Evolutionary conservation across 2,797 vertebrate genomes (phyloP).

Genomic region (Podargus strigoides): DNA sequence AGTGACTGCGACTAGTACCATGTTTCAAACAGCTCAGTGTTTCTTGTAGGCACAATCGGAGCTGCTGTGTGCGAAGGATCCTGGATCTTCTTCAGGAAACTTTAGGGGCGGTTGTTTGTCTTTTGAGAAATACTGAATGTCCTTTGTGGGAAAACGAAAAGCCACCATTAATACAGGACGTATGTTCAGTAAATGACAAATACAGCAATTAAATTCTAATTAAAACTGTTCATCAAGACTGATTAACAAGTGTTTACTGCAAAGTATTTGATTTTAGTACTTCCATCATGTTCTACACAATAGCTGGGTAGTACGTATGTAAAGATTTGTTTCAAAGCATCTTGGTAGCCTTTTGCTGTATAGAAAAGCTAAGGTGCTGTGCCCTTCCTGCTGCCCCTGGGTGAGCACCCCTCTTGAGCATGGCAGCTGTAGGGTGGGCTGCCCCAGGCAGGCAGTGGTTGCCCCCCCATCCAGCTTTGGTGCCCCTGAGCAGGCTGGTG

Average conservation of each 20-base stretch:
- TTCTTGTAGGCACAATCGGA: not conserved
- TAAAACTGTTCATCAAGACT: not conserved
- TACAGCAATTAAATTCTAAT: not conserved
- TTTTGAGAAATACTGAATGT: not conserved
- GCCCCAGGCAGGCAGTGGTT: not conserved
- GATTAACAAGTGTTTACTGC: not conserved
- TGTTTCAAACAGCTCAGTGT: not conserved
- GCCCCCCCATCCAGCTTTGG: not conserved
- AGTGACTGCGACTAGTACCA: not conserved
- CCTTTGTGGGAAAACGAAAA: not conserved
- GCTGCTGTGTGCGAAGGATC: not conserved
- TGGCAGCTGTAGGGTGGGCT: not conserved
- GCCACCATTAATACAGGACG: not conserved
- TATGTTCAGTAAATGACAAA: not conserved
- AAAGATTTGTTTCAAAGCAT: not conserved
- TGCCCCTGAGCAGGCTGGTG: too few species aligned
- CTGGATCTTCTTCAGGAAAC: not conserved
- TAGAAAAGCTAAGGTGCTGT: not conserved
- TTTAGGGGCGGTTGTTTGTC: not conserved
- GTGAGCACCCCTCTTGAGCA: not conserved
- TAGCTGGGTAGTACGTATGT: fast-evolving
- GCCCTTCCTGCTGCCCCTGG: not conserved
- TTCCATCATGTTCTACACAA: not conserved
- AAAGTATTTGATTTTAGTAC: not conserved
- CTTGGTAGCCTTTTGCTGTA: not conserved